Evolutionary conservation across 2,888 invertebrate genomes (phyloP), one percentile per base, ranked within the genome.

Genomic region (Rhingia campestris): DNA sequence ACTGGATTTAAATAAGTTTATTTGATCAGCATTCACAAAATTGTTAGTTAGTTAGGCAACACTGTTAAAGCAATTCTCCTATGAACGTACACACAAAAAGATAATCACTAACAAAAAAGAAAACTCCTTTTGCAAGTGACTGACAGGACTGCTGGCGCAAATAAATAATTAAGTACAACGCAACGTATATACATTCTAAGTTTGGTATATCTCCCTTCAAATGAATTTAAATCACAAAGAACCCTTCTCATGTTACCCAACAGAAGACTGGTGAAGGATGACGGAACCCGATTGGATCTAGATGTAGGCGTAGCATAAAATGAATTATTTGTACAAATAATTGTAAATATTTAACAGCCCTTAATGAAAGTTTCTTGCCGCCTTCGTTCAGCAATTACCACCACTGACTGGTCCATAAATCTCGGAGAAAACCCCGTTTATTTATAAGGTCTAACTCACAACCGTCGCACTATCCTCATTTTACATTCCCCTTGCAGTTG

Each of bases 281-380:
- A 35, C 32, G 33, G 45, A 43, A 49, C n/a, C 54, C 76, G 47
- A 73, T 73, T 59, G 67, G 66, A 77, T 30, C 53, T 64, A 41
- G 51, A 51, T 58, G 51, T 51, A 39, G 33, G 49, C 63, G 47
- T 35, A 72, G 45, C 67, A 58, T 69, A 72, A 73, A 82, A 82
- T 77, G 72, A 82, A 82, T 82, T 82, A 82, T 82, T 82, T 82
- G 63, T 53, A 64, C 73, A 74, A 82, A 79, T 82, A 69, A 74
- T 79, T 82, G 82, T 79, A 79, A 82, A 82, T 79, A 82, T 82
- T 79, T 79, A 74, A 69, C 76, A 76, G 76, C 41, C 22, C 67
- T 30, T 69, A 76, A 67, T 76, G 61, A 76, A 61, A 76, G 76
- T 69, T 67, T 54, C 69, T 47, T 41, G 30, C 39, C 66, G 43